Evolutionary conservation across 1,140 invertebrate species (phyloP).

Genomic region (Platyscapa corneri): DNA sequence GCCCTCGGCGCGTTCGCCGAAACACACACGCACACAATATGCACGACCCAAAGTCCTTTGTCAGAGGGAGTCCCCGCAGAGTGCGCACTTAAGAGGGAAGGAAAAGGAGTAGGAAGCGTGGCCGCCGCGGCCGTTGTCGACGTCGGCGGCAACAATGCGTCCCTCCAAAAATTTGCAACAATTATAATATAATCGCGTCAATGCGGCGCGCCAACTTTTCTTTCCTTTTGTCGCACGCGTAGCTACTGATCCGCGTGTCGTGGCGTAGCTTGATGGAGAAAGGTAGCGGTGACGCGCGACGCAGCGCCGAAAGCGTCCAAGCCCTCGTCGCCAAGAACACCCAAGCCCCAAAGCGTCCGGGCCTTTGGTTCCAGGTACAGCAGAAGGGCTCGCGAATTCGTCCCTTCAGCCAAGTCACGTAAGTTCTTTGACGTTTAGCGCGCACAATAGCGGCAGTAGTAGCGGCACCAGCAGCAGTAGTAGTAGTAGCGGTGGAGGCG

Average conservation of each 20-base stretch:
- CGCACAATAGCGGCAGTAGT: neutral
- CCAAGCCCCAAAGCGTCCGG: no score
- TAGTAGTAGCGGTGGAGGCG: neutral
- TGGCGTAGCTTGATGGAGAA: neutral
- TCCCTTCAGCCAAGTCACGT: neutral
- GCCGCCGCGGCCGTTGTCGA: neutral
- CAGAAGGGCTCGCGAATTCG: no score
- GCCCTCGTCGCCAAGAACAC: no score
- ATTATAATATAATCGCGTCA: neutral
- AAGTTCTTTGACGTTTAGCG: neutral
- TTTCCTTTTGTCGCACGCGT: neutral
- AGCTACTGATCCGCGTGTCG: neutral
- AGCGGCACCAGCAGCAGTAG: neutral
- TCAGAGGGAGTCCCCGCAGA: neutral
- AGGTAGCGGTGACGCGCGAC: neutral
- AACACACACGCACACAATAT: neutral
- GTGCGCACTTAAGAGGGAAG: neutral
- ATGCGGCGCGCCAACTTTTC: neutral
- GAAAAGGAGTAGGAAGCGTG: neutral
- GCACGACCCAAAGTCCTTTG: conserved; percentile 42
- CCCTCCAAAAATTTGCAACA: neutral
- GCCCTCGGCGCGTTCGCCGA: no score
- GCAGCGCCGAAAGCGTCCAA: no score
- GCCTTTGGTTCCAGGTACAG: no score
- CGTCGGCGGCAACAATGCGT: neutral